A percentile compares a stretch with the other conserved stretches of the same genome.
phyloP scores from a whole-genome alignment of 92 coral and sea anemone species.

The Bergia sp. region DNA sequence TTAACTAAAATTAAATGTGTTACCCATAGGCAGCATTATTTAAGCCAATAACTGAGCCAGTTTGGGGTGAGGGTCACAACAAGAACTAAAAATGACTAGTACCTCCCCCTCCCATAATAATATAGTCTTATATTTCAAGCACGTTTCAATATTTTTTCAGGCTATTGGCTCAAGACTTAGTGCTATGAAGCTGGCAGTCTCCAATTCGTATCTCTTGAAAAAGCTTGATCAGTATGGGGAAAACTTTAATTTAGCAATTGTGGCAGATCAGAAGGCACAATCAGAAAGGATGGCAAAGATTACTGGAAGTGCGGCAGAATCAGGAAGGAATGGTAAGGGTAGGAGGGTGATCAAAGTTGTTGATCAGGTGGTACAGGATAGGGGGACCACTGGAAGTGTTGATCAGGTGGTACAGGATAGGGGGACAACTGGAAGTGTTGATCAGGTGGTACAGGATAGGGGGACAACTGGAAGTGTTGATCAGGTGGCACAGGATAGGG shows the following conservation, averaged over 20 bases:
- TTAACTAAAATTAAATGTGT: too few relatives aligned
- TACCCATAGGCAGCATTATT: too few relatives aligned
- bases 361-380: too few relatives aligned
- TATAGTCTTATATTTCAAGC: not conserved
- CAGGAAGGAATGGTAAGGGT: not conserved
- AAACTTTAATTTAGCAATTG: not conserved
- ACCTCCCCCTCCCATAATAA: not conserved
- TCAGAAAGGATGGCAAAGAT: not conserved
- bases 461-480: too few relatives aligned
- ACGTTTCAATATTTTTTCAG: not conserved
- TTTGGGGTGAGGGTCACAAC: too few relatives aligned
- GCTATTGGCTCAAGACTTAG: not conserved
- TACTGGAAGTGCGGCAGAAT: not conserved
- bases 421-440: too few relatives aligned
- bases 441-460: too few relatives aligned
- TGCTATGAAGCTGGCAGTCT: slow-evolving; percentile 1
- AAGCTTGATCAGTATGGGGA: slow-evolving; percentile 6
- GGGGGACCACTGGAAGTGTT: too few relatives aligned
- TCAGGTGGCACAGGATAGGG: too few relatives aligned
- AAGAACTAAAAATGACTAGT: too few relatives aligned
- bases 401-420: too few relatives aligned
- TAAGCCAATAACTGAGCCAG: too few relatives aligned
- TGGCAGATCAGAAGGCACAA: not conserved
- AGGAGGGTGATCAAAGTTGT: not conserved
- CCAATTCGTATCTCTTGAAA: not conserved